A percentile compares a stretch with the other conserved stretches of the same genome.
phyloP scores from a whole-genome alignment of 1,140 invertebrate species.

The Brachionus plicatilis region DNA sequence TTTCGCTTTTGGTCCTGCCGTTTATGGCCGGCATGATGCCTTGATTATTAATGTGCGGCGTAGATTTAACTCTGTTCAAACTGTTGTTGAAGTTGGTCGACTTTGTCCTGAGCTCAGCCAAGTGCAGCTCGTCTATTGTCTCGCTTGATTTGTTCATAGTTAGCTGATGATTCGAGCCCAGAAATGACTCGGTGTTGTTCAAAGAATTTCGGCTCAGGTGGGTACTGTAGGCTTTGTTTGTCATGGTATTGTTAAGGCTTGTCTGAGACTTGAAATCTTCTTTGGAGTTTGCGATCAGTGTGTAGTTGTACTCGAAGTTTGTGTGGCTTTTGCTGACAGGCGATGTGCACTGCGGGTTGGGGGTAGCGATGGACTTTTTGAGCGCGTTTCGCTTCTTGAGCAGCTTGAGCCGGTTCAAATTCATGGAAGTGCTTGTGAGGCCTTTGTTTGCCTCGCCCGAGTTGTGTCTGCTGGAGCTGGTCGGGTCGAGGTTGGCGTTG shows the following conservation, averaged over 20 bases:
- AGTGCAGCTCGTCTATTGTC: conserved; percentile 20
- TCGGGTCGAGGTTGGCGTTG: background rate
- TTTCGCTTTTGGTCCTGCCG: conserved; percentile 11
- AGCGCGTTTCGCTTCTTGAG: conserved; percentile 34
- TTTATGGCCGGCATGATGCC: background rate
- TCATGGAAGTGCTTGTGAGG: background rate
- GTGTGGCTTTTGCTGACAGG: background rate
- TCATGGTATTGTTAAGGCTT: conserved; percentile 3
- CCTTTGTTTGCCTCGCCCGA: background rate
- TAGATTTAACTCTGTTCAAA: background rate
- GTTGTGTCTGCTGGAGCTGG: background rate
- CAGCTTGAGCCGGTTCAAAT: conserved; percentile 20
- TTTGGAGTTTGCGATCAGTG: background rate
- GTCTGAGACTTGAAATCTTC: conserved; percentile 37
- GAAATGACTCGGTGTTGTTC: conserved; percentile 13
- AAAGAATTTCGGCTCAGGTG: conserved; percentile 30
- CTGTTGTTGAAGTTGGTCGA: background rate
- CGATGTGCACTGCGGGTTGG: background rate
- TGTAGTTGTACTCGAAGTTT: conserved; percentile 7
- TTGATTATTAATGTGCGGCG: background rate
- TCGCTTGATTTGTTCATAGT: conserved; percentile 29
- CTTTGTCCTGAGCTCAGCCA: background rate
- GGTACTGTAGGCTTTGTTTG: background rate
- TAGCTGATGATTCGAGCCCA: background rate
- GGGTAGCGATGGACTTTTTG: background rate